phyloP scores from a whole-genome alignment of 2,888 invertebrate species.

The Hypena proboscidalis region DNA sequence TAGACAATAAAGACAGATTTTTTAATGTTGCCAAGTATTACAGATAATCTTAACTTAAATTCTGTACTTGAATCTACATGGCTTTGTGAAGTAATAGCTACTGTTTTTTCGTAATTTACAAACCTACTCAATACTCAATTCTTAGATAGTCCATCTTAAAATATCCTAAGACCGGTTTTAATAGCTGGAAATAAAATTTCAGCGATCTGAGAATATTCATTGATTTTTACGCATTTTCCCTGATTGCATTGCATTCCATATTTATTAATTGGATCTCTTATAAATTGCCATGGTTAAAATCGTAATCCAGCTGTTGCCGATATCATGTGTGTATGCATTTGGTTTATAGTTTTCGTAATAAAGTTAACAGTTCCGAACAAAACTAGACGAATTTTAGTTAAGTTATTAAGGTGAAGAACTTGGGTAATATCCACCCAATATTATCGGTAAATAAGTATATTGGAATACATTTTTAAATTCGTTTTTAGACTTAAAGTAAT shows the following conservation, averaged over 20 bases:
- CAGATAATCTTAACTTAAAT: conserved; percentile 8
- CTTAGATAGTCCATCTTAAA: conserved; percentile 9
- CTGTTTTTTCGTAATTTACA: conserved; percentile 19
- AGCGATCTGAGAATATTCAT: no score
- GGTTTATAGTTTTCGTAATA: no score
- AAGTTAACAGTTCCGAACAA: no score
- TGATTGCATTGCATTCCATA: neutral
- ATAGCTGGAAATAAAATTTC: neutral
- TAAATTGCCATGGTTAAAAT: neutral
- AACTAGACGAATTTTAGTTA: no score
- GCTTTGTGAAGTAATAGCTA: conserved; percentile 28
- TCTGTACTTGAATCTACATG: conserved; percentile 38
- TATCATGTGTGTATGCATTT: no score
- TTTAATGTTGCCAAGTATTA: neutral
- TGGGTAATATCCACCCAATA: no score
- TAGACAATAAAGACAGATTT: neutral
- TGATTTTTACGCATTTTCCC: no score
- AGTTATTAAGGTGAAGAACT: no score
- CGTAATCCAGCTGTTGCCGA: neutral
- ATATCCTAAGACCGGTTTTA: conserved; percentile 23
- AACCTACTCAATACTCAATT: conserved; percentile 8
- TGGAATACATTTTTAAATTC: no score
- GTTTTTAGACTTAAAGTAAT: no score
- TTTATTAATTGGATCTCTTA: neutral
- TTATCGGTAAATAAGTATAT: no score